These are phyloP conservation scores for Pasiphila rectangulata DNA, from an alignment of 2,888 invertebrate species.

Conservation along the genomic window DNA sequence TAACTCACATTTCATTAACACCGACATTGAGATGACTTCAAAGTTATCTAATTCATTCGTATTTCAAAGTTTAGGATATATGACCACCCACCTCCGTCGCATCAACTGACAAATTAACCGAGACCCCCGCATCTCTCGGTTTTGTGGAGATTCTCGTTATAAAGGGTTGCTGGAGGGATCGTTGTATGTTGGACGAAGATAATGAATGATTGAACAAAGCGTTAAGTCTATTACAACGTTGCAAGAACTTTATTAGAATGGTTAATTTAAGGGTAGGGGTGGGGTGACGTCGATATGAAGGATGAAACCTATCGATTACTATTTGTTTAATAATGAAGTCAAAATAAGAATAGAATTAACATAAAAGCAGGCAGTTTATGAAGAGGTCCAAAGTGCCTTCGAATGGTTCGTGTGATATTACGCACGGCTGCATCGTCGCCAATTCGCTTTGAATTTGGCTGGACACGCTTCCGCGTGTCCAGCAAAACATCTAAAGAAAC, in stretches of 20 bases:
- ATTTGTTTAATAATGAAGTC: too few species aligned
- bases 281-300: constrained; percentile 34
- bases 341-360: too few species aligned
- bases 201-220: constrained; percentile 78
- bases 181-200: constrained; percentile 56
- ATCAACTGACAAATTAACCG: constrained; percentile 40
- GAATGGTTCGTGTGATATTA: too few species aligned
- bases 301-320: constrained; percentile 19
- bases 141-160: constrained; percentile 45
- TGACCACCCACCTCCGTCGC: constrained; percentile 49
- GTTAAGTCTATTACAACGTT: constrained; percentile 76
- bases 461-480: too few species aligned
- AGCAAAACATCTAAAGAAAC: too few species aligned
- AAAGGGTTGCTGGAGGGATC: constrained; percentile 53
- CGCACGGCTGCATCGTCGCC: too few species aligned
- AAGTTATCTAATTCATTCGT: constrained; percentile 60
- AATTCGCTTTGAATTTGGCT: too few species aligned
- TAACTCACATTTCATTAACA: constrained; percentile 66
- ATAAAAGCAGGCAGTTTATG: too few species aligned
- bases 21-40: constrained; percentile 59
- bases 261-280: constrained; percentile 59
- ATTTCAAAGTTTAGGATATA: constrained; percentile 70
- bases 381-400: too few species aligned
- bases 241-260: constrained; percentile 77
- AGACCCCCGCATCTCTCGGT: constrained; percentile 39